These are phyloP conservation scores for Idris sp. DNA, from an alignment of 1,140 invertebrate genomes.

Conservation along the genomic window DNA sequence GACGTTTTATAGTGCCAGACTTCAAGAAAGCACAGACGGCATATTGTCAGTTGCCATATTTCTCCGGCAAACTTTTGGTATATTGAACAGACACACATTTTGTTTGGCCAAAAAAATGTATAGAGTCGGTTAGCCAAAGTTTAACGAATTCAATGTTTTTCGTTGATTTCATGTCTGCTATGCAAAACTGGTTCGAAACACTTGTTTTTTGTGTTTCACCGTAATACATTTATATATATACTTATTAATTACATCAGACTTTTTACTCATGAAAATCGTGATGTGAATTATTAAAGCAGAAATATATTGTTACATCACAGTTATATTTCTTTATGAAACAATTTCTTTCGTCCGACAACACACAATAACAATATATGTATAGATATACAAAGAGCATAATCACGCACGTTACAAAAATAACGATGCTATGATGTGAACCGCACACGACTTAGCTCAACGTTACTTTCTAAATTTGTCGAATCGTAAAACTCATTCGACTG, in stretches of 20 bases:
- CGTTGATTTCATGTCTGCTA: slow-evolving; percentile 5
- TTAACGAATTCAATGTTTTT: slow-evolving; percentile 31
- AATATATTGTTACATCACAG: slow-evolving; percentile 42
- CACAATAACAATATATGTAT: no score
- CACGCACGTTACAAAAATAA: slow-evolving; percentile 40
- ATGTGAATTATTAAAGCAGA: slow-evolving; percentile 50
- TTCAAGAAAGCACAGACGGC: slow-evolving; percentile 13
- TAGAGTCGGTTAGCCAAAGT: neutral
- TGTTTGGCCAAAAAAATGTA: neutral
- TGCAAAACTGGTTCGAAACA: slow-evolving; percentile 28
- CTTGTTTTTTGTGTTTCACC: slow-evolving; percentile 39
- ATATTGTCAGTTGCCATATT: slow-evolving; percentile 16
- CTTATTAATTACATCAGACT: slow-evolving; percentile 48
- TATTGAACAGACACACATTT: slow-evolving; percentile 15
- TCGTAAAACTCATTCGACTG: slow-evolving; percentile 64
- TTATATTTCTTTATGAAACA: slow-evolving; percentile 28
- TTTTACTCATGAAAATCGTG: slow-evolving; percentile 57
- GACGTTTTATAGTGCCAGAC: slow-evolving; percentile 15
- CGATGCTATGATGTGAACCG: slow-evolving; percentile 48
- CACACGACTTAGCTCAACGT: slow-evolving; percentile 28
- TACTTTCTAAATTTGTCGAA: slow-evolving; percentile 63
- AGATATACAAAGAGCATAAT: slow-evolving; percentile 49
- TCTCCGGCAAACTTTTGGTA: neutral
- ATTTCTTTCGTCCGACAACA: slow-evolving; percentile 43
- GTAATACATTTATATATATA: slow-evolving; percentile 2